phyloP scores from a whole-genome alignment of 2,113 vertebrate genomes.

The Gadus chalcogrammus region DNA sequence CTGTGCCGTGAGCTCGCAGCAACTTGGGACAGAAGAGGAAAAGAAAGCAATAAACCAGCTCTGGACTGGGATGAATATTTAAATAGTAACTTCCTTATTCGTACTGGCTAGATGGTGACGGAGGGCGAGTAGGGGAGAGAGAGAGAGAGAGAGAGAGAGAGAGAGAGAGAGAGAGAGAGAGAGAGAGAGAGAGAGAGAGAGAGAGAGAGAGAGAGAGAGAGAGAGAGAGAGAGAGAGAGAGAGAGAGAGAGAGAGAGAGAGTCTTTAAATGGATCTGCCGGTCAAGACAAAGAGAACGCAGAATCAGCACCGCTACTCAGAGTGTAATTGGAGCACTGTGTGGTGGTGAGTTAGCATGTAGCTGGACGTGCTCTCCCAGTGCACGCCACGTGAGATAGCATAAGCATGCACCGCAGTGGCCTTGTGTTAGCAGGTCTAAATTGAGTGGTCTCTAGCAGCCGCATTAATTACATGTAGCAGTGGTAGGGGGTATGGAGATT shows the following conservation, averaged over 20 bases:
- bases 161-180: too few species aligned
- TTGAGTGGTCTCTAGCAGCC: constrained; percentile 17
- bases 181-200: too few species aligned
- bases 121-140: too few species aligned
- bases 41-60: not conserved
- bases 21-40: not conserved
- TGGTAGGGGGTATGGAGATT: constrained; percentile 6
- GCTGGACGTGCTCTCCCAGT: not conserved
- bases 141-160: too few species aligned
- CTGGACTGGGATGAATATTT: not conserved
- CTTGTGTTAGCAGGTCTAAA: constrained; percentile 12
- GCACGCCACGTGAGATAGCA: not conserved
- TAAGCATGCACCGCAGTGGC: constrained; percentile 31
- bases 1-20: not conserved
- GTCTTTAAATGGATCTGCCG: constrained; percentile 21
- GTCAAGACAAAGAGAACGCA: constrained; percentile 26
- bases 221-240: too few species aligned
- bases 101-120: not conserved
- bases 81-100: constrained; percentile 9
- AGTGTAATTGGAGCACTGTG: constrained; percentile 37
- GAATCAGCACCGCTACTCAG: constrained; percentile 35
- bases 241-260: too few species aligned
- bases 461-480: constrained; percentile 33
- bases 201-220: too few species aligned
- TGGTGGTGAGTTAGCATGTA: constrained; percentile 8